Conservation (phyloP, 1,140 invertebrate genomes). For the Phymorhynchus buccinoides region DNA sequence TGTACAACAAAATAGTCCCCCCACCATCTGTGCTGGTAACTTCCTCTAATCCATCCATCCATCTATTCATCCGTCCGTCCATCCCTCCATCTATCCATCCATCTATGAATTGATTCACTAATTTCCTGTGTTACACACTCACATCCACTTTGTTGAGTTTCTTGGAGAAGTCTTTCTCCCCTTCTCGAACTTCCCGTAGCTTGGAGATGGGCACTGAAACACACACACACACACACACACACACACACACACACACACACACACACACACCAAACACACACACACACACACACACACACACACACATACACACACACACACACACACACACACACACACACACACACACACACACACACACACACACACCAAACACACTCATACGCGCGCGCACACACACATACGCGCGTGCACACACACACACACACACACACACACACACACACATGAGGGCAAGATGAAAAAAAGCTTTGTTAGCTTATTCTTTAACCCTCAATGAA, state of each 20-base stretch:
- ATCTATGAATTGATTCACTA: background rate
- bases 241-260: too few species aligned
- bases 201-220: constrained; percentile 61
- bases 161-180: constrained; percentile 68
- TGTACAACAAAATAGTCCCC: too few species aligned
- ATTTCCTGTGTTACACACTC: constrained; percentile 39
- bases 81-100: background rate
- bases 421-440: background rate
- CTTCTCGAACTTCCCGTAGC: constrained; percentile 65
- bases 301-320: background rate
- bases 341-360: background rate
- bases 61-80: too few species aligned
- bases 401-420: background rate
- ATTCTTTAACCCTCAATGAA: too few species aligned
- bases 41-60: too few species aligned
- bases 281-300: background rate
- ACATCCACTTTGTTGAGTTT: constrained; percentile 63
- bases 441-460: background rate
- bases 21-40: too few species aligned
- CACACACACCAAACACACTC: background rate
- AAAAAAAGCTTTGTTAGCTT: too few species aligned
- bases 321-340: background rate
- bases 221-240: background rate
- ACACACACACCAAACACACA: background rate
- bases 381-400: background rate